Conservation (phyloP, 2,797 vertebrate species). For the Danio albolineatus region DNA sequence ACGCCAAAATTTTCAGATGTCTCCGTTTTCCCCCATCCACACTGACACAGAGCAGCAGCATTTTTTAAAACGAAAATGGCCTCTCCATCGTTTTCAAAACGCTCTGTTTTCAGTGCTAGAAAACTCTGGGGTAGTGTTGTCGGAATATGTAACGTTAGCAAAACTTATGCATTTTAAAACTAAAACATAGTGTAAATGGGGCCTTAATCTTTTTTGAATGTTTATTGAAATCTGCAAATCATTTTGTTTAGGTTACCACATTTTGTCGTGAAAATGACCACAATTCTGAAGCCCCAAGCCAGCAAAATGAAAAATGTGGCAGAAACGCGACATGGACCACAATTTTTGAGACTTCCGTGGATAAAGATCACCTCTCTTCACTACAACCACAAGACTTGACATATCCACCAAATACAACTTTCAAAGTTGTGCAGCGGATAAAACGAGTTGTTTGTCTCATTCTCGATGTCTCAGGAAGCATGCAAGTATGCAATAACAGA, state of each 20-base stretch:
- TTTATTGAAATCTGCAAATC: not conserved
- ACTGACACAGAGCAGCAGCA: no score
- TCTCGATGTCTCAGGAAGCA: constrained; percentile 76
- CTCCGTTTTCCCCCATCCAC: no score
- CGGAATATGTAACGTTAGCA: no score
- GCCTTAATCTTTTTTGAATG: not conserved
- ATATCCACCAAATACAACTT: constrained; percentile 59
- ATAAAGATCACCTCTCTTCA: constrained; percentile 55
- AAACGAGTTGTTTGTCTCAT: constrained; percentile 72
- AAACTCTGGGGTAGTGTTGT: no score
- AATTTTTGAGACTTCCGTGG: constrained; percentile 67
- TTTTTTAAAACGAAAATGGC: no score
- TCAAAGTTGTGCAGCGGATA: constrained; percentile 67
- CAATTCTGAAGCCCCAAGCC: constrained; percentile 72
- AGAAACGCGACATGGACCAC: constrained; percentile 68
- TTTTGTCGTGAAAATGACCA: constrained; percentile 72
- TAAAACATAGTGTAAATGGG: not conserved
- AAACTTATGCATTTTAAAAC: no score
- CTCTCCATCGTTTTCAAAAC: no score
- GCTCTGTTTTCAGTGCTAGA: no score
- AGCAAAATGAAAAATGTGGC: constrained; percentile 75
- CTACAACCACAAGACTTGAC: constrained; percentile 49
- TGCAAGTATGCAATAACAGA: constrained; percentile 42
- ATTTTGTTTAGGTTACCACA: constrained; percentile 66
- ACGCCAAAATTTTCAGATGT: no score